Conservation (phyloP, 2,797 vertebrate genomes). For the Etheostoma nigrum region DNA sequence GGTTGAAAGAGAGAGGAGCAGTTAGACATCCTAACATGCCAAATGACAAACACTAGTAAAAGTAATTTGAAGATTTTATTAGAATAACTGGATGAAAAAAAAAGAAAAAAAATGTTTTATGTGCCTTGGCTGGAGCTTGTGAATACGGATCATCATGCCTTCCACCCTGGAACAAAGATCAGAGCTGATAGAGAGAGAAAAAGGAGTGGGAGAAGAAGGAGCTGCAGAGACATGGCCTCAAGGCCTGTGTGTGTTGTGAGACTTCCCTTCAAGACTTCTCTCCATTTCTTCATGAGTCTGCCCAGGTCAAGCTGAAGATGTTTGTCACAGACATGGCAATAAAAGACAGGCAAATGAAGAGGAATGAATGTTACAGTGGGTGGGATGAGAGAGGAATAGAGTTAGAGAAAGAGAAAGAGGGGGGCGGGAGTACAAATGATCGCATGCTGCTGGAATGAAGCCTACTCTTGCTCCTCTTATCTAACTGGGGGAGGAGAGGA, state of each 20-base stretch:
- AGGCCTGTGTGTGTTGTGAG: slow-evolving; percentile 33
- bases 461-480: slow-evolving; percentile 61
- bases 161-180: slow-evolving; percentile 38
- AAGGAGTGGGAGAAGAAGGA: not conserved
- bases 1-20: not conserved
- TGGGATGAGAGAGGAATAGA: slow-evolving; percentile 21
- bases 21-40: slow-evolving; percentile 4
- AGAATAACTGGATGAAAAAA: slow-evolving; percentile 10
- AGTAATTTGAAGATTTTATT: slow-evolving; percentile 34
- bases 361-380: slow-evolving; percentile 40
- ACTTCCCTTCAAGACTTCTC: slow-evolving; percentile 13
- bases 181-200: slow-evolving; percentile 32
- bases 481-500: slow-evolving; percentile 54
- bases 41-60: slow-evolving; percentile 32
- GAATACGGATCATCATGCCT: slow-evolving; percentile 41
- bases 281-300: slow-evolving; percentile 22
- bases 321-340: slow-evolving; percentile 49
- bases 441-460: slow-evolving; percentile 68
- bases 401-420: slow-evolving; percentile 3
- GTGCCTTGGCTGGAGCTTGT: slow-evolving; percentile 38
- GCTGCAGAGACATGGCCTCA: slow-evolving; percentile 7
- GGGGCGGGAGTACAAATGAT: slow-evolving; percentile 54
- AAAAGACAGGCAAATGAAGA: slow-evolving; percentile 44
- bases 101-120: slow-evolving; percentile 18
- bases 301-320: slow-evolving; percentile 36